Conservation (phyloP, 2,888 invertebrate genomes). For the Diarsia brunnea region DNA sequence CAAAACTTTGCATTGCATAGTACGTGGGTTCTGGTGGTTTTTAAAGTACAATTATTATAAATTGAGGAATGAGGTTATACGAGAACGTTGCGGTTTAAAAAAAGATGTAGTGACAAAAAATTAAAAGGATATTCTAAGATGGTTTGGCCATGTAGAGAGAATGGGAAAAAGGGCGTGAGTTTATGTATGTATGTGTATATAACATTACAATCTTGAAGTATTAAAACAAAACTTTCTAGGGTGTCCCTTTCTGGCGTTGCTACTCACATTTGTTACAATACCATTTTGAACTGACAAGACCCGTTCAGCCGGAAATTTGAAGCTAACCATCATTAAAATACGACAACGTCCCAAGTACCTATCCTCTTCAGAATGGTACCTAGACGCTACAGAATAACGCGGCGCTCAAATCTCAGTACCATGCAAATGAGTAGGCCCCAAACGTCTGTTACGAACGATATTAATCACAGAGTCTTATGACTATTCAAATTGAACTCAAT, state of each 20-base stretch:
- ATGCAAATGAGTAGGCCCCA: constrained; percentile 60
- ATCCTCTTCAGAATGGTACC: background rate
- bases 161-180: no score
- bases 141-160: no score
- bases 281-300: background rate
- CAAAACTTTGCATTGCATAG: no score
- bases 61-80: no score
- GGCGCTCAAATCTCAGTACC: constrained; percentile 20
- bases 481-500: constrained; percentile 62
- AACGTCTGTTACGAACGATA: constrained; percentile 57
- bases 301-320: background rate
- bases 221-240: background rate
- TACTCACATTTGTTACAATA: background rate
- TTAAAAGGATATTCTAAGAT: no score
- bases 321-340: background rate
- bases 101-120: no score
- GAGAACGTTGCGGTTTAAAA: no score
- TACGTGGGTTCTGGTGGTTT: no score
- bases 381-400: constrained; percentile 15
- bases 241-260: background rate
- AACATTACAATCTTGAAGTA: no score
- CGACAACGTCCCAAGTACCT: no score
- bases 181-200: no score
- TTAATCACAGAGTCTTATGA: constrained; percentile 59
- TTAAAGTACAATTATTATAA: no score